phyloP scores from a whole-genome alignment of 1,140 invertebrate species.

The Drosophila neocordata region DNA sequence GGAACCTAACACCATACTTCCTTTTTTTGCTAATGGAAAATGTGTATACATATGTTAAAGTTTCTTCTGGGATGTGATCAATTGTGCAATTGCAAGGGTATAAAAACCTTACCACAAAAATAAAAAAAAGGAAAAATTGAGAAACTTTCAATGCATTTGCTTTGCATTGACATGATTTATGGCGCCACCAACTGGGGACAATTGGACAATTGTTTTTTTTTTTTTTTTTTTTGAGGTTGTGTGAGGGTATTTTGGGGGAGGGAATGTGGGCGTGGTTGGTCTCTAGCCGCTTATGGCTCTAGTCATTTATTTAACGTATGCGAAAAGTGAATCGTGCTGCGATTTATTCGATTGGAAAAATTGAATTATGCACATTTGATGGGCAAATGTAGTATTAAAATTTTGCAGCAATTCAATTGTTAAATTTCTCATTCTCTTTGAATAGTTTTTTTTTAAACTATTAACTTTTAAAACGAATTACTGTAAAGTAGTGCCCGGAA shows the following conservation, averaged over 20 bases:
- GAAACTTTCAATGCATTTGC: conserved; percentile 48
- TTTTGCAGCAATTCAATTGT: conserved; percentile 29
- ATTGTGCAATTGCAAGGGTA: not conserved
- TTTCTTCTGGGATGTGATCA: not conserved
- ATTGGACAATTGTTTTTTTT: conserved; percentile 19
- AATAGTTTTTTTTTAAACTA: conserved; percentile 15
- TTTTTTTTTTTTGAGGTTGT: not conserved
- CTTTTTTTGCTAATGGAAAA: not conserved
- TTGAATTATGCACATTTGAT: conserved; percentile 79
- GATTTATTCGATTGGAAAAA: conserved; percentile 73
- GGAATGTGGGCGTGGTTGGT: conserved; percentile 21
- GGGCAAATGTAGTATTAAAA: conserved; percentile 60
- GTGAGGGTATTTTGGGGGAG: conserved; percentile 8
- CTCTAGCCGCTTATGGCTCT: conserved; percentile 46
- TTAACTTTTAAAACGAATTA: not conserved
- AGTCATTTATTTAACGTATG: conserved; percentile 74
- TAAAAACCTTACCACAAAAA: conserved; percentile 9
- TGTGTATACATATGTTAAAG: too few species aligned
- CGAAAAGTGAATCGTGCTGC: conserved; percentile 52
- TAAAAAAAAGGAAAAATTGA: conserved; percentile 14
- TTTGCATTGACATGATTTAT: conserved; percentile 51
- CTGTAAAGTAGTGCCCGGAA: not conserved
- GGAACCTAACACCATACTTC: too few species aligned
- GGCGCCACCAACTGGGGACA: conserved; percentile 24
- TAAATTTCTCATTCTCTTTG: not conserved